A percentile compares a stretch with the other conserved stretches of the same genome.
These are phyloP conservation scores for Microcebus jonahi DNA, from an alignment of 2,113 vertebrate genomes.

Conservation along the genomic window DNA sequence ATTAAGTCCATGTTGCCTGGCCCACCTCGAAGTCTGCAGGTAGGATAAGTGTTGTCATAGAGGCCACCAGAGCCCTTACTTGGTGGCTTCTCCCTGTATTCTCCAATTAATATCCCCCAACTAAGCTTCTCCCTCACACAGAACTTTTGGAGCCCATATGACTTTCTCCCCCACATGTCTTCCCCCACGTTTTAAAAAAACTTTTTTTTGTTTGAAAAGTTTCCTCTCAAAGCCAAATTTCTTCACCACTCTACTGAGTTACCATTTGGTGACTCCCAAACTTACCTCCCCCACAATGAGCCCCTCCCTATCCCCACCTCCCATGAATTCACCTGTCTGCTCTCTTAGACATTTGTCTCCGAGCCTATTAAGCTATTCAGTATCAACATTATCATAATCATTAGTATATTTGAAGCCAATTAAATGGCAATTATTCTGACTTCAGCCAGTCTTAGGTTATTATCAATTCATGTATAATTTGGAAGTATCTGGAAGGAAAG, in stretches of 20 bases:
- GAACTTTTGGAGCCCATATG: neutral
- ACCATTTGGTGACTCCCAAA: neutral
- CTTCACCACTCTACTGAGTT: neutral
- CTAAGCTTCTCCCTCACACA: neutral
- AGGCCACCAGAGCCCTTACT: neutral
- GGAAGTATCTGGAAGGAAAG: constrained; percentile 46
- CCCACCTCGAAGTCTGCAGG: neutral
- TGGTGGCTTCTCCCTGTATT: neutral
- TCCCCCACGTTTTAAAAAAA: rapidly evolving
- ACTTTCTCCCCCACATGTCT: neutral
- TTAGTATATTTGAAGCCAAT: constrained; percentile 55
- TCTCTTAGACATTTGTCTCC: neutral
- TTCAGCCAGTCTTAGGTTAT: constrained; percentile 29
- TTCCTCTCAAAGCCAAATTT: neutral
- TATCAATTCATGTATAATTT: constrained; percentile 15
- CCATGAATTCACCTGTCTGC: neutral
- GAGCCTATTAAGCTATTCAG: constrained; percentile 8
- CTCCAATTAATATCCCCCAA: neutral
- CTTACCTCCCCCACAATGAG: neutral
- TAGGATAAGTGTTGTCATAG: neutral
- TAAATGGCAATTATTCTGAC: constrained; percentile 32
- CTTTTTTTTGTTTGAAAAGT: neutral
- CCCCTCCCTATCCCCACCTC: rapidly evolving
- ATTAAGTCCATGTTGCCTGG: neutral
- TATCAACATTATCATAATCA: constrained; percentile 45